Evolutionary conservation across 2,113 vertebrate species (phyloP).

Genomic region (Hippocampus barbouri): DNA sequence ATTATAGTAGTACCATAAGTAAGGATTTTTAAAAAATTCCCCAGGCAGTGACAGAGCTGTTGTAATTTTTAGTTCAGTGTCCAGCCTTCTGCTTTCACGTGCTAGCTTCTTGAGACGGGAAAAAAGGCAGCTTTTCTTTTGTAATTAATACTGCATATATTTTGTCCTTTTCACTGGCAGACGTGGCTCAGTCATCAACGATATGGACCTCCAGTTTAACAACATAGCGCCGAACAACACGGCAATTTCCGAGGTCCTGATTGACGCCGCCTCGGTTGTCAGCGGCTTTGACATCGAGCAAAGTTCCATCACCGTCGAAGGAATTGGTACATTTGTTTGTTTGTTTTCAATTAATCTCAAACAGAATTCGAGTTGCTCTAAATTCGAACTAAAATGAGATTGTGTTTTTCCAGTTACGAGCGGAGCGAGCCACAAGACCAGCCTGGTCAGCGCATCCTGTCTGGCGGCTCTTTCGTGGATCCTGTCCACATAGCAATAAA

Average conservation of each 20-base stretch:
- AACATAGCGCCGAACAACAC: constrained; percentile 10
- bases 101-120: too few relatives aligned
- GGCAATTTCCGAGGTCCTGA: constrained; percentile 21
- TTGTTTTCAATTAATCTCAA: background rate
- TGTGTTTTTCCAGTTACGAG: constrained; percentile 8
- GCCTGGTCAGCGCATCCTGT: constrained; percentile 12
- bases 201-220: background rate
- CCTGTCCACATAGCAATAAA: constrained; percentile 7
- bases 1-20: too few relatives aligned
- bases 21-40: background rate
- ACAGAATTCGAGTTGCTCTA: background rate
- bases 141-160: background rate
- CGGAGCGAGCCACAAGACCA: constrained; percentile 11
- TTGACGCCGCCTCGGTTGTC: constrained; percentile 16
- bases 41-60: too few relatives aligned
- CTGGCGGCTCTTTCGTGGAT: constrained; percentile 16
- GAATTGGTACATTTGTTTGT: constrained; percentile 5
- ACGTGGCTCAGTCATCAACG: constrained; percentile 44
- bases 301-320: constrained; percentile 12
- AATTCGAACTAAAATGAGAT: background rate
- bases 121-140: background rate
- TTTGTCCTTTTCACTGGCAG: constrained; percentile 12
- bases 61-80: too few relatives aligned
- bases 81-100: too few relatives aligned
- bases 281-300: constrained; percentile 32